A percentile compares a stretch with the other conserved stretches of the same genome.
phyloP scores from a whole-genome alignment of 2,113 vertebrate species.

The Platysteira castanea region DNA sequence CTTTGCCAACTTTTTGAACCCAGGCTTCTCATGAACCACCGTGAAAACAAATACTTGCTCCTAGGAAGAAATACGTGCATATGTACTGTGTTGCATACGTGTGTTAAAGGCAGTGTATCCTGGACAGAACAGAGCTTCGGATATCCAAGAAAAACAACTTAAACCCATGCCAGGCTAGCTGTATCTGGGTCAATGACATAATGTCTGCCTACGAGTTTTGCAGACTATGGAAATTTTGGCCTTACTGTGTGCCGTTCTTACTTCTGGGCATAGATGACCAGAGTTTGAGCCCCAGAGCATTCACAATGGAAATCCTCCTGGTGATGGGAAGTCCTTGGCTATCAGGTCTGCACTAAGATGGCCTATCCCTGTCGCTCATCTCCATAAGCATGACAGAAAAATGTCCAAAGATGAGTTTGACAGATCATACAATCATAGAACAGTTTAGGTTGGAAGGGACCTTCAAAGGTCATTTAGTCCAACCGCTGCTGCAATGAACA shows the following conservation, averaged over 20 bases:
- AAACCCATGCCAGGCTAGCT: neutral
- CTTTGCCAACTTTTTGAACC: neutral
- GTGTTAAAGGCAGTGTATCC: neutral
- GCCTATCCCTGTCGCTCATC: neutral
- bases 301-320: neutral
- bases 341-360: neutral
- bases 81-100: too few species aligned
- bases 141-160: neutral
- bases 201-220: neutral
- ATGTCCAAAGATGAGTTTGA: neutral
- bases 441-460: neutral
- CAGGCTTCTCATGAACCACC: neutral
- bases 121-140: neutral
- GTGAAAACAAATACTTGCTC: neutral
- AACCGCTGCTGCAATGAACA: neutral
- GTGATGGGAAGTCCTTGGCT: neutral
- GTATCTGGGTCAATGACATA: neutral
- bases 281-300: neutral
- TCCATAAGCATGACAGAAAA: neutral
- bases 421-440: neutral
- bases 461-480: neutral
- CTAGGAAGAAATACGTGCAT: neutral
- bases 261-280: neutral
- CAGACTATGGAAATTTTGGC: neutral
- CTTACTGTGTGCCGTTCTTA: neutral